phyloP scores from a whole-genome alignment of 2,888 invertebrate genomes.

The Cantharis rufa region DNA sequence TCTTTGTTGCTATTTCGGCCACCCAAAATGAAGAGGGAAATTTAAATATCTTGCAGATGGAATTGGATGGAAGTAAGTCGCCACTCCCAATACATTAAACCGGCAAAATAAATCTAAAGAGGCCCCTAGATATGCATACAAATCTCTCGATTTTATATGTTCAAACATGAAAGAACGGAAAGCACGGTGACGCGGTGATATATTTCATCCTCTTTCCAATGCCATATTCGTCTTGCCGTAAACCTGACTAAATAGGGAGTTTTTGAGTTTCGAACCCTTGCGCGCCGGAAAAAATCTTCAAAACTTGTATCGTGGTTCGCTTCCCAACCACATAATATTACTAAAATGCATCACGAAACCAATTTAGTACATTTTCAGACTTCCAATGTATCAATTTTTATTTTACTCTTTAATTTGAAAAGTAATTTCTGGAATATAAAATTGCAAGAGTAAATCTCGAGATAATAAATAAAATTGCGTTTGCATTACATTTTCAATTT shows the following conservation, averaged over 20 bases:
- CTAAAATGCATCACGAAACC: background rate
- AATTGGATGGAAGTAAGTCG: background rate
- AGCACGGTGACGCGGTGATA: background rate
- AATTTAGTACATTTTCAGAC: background rate
- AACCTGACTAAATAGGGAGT: background rate
- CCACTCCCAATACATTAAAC: background rate
- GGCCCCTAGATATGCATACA: background rate
- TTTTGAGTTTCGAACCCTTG: background rate
- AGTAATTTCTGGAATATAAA: background rate
- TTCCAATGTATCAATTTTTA: background rate
- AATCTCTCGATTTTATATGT: background rate
- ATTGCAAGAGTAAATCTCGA: background rate
- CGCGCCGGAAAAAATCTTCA: background rate
- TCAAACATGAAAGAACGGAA: background rate
- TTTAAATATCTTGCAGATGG: background rate
- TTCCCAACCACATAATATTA: background rate
- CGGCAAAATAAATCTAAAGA: background rate
- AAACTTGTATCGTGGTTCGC: background rate
- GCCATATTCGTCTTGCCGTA: background rate
- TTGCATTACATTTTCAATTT: constrained; percentile 11
- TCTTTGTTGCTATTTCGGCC: background rate
- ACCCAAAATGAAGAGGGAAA: background rate
- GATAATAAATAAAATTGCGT: constrained; percentile 19
- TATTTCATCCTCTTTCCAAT: background rate
- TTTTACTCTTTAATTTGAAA: background rate